phyloP scores from a whole-genome alignment of 2,113 vertebrate genomes.

The Periophthalmus modestus region DNA sequence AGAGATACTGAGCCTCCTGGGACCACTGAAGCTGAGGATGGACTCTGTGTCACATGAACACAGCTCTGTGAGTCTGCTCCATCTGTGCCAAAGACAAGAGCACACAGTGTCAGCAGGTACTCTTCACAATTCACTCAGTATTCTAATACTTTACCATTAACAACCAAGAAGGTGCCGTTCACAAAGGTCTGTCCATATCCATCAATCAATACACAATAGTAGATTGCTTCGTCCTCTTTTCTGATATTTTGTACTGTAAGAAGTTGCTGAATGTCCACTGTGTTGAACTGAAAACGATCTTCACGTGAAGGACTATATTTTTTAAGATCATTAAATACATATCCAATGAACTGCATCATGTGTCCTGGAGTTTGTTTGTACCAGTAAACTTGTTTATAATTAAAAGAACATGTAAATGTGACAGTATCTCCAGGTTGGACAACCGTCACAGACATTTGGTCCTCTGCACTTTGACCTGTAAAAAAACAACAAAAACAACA shows the following conservation, averaged over 20 bases:
- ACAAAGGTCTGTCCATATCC: background rate
- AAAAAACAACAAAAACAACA: background rate
- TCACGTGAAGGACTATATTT: too few species aligned
- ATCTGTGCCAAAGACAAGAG: background rate
- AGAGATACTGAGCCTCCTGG: background rate
- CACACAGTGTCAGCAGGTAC: background rate
- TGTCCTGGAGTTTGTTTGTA: background rate
- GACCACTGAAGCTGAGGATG: background rate
- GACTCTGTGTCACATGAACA: conserved; percentile 6
- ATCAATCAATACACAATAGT: background rate
- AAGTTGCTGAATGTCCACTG: too few species aligned
- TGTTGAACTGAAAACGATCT: too few species aligned
- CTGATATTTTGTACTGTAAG: too few species aligned
- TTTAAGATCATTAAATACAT: too few species aligned
- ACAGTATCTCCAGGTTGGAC: background rate
- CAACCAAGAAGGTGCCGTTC: background rate
- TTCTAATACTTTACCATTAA: background rate
- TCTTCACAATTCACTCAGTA: background rate
- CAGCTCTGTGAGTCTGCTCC: background rate
- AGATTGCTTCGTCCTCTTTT: conserved; percentile 4
- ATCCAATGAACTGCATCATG: background rate
- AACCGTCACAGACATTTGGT: background rate
- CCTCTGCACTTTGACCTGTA: background rate
- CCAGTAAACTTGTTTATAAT: background rate
- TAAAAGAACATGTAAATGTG: background rate